Evolutionary conservation across 2,888 invertebrate genomes (phyloP), one percentile per base, ranked within the genome.

Genomic region (Caenorhabditis doughertyi): DNA sequence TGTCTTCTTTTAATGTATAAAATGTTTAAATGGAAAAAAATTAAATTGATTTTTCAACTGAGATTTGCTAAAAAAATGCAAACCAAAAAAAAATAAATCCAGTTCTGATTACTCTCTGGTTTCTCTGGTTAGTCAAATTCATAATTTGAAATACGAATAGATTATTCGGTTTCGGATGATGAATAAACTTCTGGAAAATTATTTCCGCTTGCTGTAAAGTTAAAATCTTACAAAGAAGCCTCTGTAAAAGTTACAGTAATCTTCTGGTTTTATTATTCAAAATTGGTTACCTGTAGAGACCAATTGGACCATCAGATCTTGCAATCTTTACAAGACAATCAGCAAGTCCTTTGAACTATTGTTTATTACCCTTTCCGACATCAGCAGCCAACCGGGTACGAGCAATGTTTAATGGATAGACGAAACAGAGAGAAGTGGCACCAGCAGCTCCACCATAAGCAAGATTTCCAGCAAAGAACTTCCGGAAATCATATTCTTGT

Each of bases 401-500:
- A 90, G 96, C 97, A 94, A 96, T 97, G 93, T 97, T 97, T 88
- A 97, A 94, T 18, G 97, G 97, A 93, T 97, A 97, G 89, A 97
- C 97, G 93, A 97, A 96, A 93, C 96, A 95, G 51, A 97, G 94
- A 21, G 97, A 96, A 53, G 96, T 96, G 83, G 97, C 97, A 89
- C 97, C 97, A 90, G 97, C 97, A 88, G 96, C 96, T 93, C 97
- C 97, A 91, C 97, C 97, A 27, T 96, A 95, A 27, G 96, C 96
- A 92, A 97, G 94, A 93, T 97, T 97, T 62, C 88, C 89, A 42
- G 85, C 87, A 71, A 90, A 89, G 88, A 88, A 81, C 87, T 94
- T 94, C 95, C 95, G 95, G 94, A 96, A 97, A 90, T 96, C 95
- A 89, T 72, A 74, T 87, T 85, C 87, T 90, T 90, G 89, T 88